Conservation (phyloP, 1,140 invertebrate genomes). For the Lordiphosa mommai region DNA sequence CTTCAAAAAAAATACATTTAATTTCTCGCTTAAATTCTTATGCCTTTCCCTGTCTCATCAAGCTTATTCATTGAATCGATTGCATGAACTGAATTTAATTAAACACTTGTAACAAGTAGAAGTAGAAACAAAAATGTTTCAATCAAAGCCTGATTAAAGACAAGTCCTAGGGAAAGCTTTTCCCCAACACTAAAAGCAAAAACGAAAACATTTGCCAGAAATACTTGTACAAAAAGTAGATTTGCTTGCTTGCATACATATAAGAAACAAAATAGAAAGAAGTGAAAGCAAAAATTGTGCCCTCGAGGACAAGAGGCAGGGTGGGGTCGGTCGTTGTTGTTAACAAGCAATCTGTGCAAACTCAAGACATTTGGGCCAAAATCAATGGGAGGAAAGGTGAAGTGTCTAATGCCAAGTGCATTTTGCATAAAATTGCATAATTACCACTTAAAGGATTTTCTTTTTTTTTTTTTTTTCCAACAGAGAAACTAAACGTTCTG, state of each 20-base stretch:
- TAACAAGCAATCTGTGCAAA: constrained; percentile 44
- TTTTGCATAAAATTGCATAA: constrained; percentile 50
- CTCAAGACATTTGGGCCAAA: constrained; percentile 30
- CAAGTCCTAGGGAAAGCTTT: neutral
- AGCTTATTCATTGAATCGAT: neutral
- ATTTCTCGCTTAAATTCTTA: too few species aligned
- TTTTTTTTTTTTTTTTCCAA: constrained; percentile 15
- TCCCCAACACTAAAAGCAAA: constrained; percentile 1
- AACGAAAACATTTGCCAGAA: constrained; percentile 20
- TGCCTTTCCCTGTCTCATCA: too few species aligned
- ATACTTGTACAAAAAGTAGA: constrained; percentile 6
- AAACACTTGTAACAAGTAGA: neutral
- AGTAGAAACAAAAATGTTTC: too few species aligned
- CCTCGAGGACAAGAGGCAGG: constrained; percentile 7
- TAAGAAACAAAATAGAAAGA: too few species aligned
- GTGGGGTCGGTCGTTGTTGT: constrained; percentile 19
- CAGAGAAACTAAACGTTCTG: constrained; percentile 89
- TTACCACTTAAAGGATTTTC: constrained; percentile 24
- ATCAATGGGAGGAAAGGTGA: constrained; percentile 13
- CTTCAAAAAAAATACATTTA: too few species aligned
- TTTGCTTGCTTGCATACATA: too few species aligned
- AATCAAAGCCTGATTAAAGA: too few species aligned
- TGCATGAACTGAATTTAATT: neutral
- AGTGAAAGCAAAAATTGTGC: neutral
- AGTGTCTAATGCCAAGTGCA: constrained; percentile 5